A percentile compares a stretch with the other conserved stretches of the same genome.
Conservation (phyloP, 2,113 vertebrate species). For the Festucalex cinctus region DNA sequence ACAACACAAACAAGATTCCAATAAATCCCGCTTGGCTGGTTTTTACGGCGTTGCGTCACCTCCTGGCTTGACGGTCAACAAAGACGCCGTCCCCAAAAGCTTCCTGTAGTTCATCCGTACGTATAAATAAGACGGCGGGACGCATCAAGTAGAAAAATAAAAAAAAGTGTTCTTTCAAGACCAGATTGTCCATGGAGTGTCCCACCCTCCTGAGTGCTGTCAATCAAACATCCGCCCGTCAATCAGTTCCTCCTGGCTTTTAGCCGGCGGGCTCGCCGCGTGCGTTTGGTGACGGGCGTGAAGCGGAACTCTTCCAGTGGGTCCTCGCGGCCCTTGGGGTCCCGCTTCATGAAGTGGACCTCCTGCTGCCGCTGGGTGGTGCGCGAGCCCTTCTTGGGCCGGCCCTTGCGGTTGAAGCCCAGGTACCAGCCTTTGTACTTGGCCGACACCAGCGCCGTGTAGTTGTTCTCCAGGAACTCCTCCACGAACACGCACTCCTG, state of each 20-base stretch:
- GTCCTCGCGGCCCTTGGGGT: conserved; percentile 66
- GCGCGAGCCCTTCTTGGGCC: conserved; percentile 75
- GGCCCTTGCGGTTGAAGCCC: conserved; percentile 77
- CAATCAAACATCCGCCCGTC: conserved; percentile 10
- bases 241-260: conserved; percentile 70
- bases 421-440: conserved; percentile 82
- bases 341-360: conserved; percentile 81
- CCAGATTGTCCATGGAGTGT: conserved; percentile 44
- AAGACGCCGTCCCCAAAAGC: conserved; percentile 41
- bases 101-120: conserved; percentile 68
- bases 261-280: conserved; percentile 77
- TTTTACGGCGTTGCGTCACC: conserved; percentile 62
- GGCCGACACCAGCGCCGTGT: conserved; percentile 78
- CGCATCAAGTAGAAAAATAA: conserved; percentile 77
- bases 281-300: conserved; percentile 79
- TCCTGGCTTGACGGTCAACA: conserved; percentile 49
- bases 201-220: conserved; percentile 34
- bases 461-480: conserved; percentile 82
- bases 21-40: conserved; percentile 66
- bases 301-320: conserved; percentile 76
- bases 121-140: conserved; percentile 72
- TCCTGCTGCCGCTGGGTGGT: conserved; percentile 79
- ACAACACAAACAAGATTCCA: conserved; percentile 72
- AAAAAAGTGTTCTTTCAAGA: conserved; percentile 64
- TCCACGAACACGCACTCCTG: conserved; percentile 80